Conservation (phyloP, 64 coral and sea anemone genomes). For the Montipora sp. region DNA sequence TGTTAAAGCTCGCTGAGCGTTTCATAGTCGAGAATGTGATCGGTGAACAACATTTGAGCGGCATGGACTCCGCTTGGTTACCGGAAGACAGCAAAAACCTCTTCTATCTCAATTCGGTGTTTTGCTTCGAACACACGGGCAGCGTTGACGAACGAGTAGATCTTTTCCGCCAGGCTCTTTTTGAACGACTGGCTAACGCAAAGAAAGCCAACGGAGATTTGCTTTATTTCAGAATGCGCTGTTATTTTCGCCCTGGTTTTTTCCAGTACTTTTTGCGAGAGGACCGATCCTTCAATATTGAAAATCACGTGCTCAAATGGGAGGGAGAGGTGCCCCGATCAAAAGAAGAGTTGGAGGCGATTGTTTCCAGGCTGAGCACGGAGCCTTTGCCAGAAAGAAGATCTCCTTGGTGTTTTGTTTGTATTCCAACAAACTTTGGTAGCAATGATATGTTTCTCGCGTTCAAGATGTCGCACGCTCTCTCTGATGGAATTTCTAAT, state of each 20-base stretch:
- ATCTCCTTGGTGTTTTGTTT: slow-evolving; percentile 79
- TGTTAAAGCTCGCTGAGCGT: slow-evolving; percentile 74
- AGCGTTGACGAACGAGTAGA: slow-evolving; percentile 47
- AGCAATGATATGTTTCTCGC: slow-evolving; percentile 35
- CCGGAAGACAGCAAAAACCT: slow-evolving; percentile 69
- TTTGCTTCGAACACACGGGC: not conserved
- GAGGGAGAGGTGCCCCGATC: slow-evolving; percentile 73
- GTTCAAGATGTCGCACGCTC: slow-evolving; percentile 73
- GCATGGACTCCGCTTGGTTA: slow-evolving; percentile 78
- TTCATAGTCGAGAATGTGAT: not conserved
- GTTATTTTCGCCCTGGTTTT: slow-evolving; percentile 70
- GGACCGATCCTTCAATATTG: slow-evolving; percentile 75
- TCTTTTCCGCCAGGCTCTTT: slow-evolving; percentile 46
- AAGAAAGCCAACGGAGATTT: slow-evolving; percentile 68
- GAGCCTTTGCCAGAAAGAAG: slow-evolving; percentile 48
- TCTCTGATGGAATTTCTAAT: slow-evolving; percentile 89
- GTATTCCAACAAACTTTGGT: slow-evolving; percentile 80
- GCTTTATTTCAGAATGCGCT: slow-evolving; percentile 45
- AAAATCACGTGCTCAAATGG: slow-evolving; percentile 85
- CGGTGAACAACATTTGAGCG: slow-evolving; percentile 45
- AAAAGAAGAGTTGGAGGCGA: slow-evolving; percentile 72
- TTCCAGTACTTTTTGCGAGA: slow-evolving; percentile 97
- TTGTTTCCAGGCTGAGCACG: slow-evolving; percentile 69
- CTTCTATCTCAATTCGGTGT: slow-evolving; percentile 58
- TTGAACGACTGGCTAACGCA: slow-evolving; percentile 57